Percentiles rank a stretch among this genome's conserved stretches.
Conservation (phyloP, 2,113 vertebrate genomes). For the Pseudorasbora parva region DNA sequence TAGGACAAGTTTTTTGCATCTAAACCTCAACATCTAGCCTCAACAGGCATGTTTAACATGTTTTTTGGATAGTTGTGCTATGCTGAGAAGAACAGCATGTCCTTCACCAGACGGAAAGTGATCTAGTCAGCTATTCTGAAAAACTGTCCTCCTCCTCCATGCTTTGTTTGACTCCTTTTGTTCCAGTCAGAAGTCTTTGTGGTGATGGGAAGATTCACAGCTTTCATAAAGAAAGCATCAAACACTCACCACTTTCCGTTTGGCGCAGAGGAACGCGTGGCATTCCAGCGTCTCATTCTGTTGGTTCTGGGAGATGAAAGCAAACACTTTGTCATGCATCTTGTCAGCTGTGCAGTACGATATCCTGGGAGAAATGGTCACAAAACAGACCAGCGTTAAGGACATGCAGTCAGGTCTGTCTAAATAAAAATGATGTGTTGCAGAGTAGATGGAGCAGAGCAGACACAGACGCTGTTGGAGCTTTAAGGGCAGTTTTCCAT, state of each 20-base stretch:
- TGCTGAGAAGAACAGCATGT: not conserved
- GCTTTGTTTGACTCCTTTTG: conserved; percentile 13
- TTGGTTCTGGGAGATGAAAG: conserved; percentile 92
- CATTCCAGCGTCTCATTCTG: conserved; percentile 90
- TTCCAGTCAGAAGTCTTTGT: not conserved
- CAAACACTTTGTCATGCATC: conserved; percentile 90
- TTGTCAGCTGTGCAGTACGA: conserved; percentile 97
- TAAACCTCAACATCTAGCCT: not conserved
- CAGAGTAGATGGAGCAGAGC: not conserved
- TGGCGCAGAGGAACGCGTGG: conserved; percentile 92
- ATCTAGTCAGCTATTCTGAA: conserved; percentile 17
- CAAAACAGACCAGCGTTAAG: not conserved
- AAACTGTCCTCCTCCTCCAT: not conserved
- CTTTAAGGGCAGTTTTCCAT: not conserved
- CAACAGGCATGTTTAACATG: not conserved
- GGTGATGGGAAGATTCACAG: not conserved
- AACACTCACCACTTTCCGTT: conserved; percentile 90
- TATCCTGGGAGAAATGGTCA: conserved; percentile 78
- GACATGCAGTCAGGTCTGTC: not conserved
- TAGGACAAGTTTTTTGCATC: not conserved
- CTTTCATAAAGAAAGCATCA: conserved; percentile 18
- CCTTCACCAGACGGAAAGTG: not conserved
- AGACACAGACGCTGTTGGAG: not conserved
- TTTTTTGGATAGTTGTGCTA: not conserved
- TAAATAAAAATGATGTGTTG: conserved; percentile 16